phyloP scores from a whole-genome alignment of 2,888 invertebrate species.

The Tachina lurida region DNA sequence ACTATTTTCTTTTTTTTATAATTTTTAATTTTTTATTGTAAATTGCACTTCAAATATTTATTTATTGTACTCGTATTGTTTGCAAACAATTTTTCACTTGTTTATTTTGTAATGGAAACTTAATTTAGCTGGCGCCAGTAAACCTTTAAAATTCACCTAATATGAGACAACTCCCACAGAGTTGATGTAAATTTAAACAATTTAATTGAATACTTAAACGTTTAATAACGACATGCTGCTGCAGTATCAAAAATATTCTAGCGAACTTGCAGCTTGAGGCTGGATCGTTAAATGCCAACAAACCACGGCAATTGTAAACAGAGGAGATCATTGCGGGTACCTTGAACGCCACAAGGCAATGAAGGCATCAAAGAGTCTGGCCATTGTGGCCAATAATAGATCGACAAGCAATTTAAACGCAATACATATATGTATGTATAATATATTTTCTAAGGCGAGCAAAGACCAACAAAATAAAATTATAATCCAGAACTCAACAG shows the following conservation, averaged over 20 bases:
- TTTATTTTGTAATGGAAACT: conserved; percentile 51
- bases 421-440: too few relatives aligned
- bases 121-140: conserved; percentile 70
- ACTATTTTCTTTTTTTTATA: neutral
- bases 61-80: conserved; percentile 38
- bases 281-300: conserved; percentile 50
- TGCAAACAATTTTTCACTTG: conserved; percentile 28
- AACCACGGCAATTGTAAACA: conserved; percentile 67
- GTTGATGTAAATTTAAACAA: conserved; percentile 72
- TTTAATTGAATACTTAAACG: conserved; percentile 61
- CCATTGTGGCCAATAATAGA: conserved; percentile 65
- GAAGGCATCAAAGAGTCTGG: conserved; percentile 54
- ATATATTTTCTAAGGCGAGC: neutral
- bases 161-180: conserved; percentile 70
- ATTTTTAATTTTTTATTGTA: neutral
- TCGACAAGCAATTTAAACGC: conserved; percentile 5
- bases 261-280: conserved; percentile 37
- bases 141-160: conserved; percentile 57
- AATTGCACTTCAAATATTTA: conserved; percentile 1
- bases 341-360: conserved; percentile 9
- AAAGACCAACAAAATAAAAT: neutral
- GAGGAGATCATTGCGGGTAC: conserved; percentile 23
- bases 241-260: neutral
- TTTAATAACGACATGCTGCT: conserved; percentile 3
- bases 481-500: conserved; percentile 63